These are phyloP conservation scores for Orthosia gracilis DNA, from an alignment of 2,888 invertebrate species.

Conservation along the genomic window DNA sequence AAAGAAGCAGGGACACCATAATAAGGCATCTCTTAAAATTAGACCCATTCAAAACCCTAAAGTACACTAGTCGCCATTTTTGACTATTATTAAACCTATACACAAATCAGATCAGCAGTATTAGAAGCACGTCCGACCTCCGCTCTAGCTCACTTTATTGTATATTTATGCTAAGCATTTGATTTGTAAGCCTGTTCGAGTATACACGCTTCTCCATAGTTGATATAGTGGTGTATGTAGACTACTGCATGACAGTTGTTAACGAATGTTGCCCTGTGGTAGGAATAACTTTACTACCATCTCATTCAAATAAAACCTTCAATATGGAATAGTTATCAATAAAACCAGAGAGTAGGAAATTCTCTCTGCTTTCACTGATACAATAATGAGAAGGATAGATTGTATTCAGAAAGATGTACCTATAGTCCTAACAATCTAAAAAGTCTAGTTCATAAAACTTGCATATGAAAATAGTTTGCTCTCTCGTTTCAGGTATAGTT, in stretches of 20 bases:
- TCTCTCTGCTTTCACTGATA: too few species aligned
- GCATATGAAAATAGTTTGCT: too few species aligned
- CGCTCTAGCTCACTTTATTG: conserved; percentile 59
- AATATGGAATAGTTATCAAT: neutral
- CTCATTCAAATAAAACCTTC: neutral
- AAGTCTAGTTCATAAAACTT: too few species aligned
- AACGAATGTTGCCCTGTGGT: conserved; percentile 16
- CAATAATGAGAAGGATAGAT: too few species aligned
- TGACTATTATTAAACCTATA: conserved; percentile 58
- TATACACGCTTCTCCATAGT: conserved; percentile 5
- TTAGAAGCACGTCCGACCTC: conserved; percentile 67
- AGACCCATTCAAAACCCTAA: neutral
- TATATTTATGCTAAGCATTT: conserved; percentile 77
- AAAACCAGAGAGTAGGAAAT: too few species aligned
- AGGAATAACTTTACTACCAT: conserved; percentile 11
- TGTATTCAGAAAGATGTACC: too few species aligned
- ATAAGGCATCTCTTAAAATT: neutral
- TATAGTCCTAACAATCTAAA: too few species aligned
- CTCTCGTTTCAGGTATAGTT: too few species aligned
- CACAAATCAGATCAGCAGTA: conserved; percentile 58
- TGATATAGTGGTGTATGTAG: conserved; percentile 3
- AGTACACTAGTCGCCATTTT: conserved; percentile 25
- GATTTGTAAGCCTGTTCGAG: conserved; percentile 69
- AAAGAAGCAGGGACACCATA: too few species aligned
- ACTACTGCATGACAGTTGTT: conserved; percentile 3